Percentiles rank a stretch among this genome's conserved stretches.
phyloP scores from a whole-genome alignment of 2,888 invertebrate genomes.

The Lepidocyrtinus sp. region DNA sequence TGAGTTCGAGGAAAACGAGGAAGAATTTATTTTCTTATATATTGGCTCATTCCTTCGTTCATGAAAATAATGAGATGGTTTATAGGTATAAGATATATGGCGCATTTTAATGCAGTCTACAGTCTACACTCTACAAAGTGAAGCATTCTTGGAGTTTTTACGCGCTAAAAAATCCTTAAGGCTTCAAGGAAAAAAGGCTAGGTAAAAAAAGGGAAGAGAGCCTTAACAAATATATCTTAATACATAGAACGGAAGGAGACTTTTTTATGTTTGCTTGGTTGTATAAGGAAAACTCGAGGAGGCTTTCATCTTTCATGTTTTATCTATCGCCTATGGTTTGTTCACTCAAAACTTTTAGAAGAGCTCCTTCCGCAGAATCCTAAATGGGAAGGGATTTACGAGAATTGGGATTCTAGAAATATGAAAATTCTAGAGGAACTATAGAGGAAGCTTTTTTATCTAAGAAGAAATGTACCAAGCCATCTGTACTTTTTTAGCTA shows the following conservation, averaged over 20 bases:
- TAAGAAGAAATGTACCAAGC: too few relatives aligned
- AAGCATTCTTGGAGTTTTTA: background rate
- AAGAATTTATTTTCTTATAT: conserved; percentile 29
- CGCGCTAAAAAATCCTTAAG: too few relatives aligned
- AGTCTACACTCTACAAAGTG: too few relatives aligned
- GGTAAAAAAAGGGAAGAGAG: too few relatives aligned
- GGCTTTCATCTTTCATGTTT: background rate
- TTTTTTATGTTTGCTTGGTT: background rate
- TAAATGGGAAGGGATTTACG: conserved; percentile 21
- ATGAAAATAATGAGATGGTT: background rate
- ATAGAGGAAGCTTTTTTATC: too few relatives aligned
- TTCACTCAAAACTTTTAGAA: background rate
- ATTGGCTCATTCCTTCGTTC: background rate
- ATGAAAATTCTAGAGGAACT: background rate
- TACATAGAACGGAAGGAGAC: background rate
- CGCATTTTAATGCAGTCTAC: too few relatives aligned
- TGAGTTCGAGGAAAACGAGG: conserved; percentile 44
- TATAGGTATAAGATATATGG: background rate
- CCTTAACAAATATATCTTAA: background rate
- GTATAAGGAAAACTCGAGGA: too few relatives aligned
- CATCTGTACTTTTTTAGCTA: background rate
- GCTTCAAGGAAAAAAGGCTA: too few relatives aligned
- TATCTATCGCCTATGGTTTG: background rate
- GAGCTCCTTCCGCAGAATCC: background rate
- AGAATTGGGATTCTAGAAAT: conserved; percentile 8